Conservation (phyloP, 2,113 vertebrate genomes). For the Pseudorectes ferrugineus region DNA sequence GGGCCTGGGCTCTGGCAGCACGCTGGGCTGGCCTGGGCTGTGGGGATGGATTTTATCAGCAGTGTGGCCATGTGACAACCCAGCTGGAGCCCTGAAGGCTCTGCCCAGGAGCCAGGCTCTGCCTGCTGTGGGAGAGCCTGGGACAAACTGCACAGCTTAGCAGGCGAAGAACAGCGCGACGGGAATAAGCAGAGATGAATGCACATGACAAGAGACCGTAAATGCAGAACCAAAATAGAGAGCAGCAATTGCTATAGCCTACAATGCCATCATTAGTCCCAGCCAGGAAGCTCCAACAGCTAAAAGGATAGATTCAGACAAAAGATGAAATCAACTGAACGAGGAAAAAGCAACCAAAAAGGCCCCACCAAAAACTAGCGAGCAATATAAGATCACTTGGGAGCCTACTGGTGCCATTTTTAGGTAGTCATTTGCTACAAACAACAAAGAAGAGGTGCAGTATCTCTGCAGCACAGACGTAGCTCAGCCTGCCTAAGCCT, state of each 20-base stretch:
- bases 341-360: background rate
- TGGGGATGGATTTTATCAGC: background rate
- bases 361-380: background rate
- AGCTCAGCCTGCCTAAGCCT: background rate
- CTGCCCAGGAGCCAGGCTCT: background rate
- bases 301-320: background rate
- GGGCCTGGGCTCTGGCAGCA: background rate
- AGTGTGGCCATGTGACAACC: background rate
- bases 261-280: background rate
- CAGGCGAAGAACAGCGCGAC: fast-evolving
- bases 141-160: background rate
- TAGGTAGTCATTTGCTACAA: background rate
- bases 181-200: background rate
- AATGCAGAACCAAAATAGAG: conserved; percentile 8
- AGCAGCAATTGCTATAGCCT: background rate
- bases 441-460: background rate
- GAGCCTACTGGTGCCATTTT: background rate
- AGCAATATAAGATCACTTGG: background rate
- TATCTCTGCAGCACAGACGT: background rate
- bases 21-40: background rate
- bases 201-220: background rate
- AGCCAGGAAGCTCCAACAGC: background rate
- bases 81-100: background rate
- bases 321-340: background rate
- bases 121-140: background rate